These are phyloP conservation scores for Neoarius graeffei DNA, from an alignment of 2,113 vertebrate genomes.

Conservation along the genomic window DNA sequence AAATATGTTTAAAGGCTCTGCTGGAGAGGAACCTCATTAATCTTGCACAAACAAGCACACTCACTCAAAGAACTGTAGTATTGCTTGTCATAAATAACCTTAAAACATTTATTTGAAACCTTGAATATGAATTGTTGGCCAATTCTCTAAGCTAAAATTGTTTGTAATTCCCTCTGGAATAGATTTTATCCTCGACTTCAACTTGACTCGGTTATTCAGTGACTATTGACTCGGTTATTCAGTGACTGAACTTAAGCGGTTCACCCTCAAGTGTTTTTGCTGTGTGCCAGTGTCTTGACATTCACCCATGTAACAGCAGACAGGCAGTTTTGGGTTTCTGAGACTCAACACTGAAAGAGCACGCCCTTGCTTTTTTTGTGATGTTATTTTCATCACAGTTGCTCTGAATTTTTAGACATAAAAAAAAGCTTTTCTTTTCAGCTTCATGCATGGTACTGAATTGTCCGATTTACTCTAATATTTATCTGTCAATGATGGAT, in stretches of 20 bases:
- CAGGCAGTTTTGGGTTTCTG: slow-evolving; percentile 42
- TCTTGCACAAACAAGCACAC: not conserved
- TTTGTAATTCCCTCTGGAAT: not conserved
- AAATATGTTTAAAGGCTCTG: slow-evolving; percentile 55
- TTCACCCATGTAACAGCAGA: slow-evolving; percentile 33
- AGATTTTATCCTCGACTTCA: not conserved
- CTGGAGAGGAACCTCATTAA: slow-evolving; percentile 15
- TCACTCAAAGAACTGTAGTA: not conserved
- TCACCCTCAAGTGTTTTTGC: slow-evolving; percentile 1
- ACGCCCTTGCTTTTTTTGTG: not conserved
- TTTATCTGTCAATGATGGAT: not conserved
- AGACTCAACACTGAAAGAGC: slow-evolving; percentile 6
- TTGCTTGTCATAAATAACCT: not conserved
- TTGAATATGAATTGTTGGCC: not conserved
- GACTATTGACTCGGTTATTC: not conserved
- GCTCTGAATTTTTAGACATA: not conserved
- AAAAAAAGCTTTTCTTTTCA: not conserved
- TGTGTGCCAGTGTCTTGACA: slow-evolving; percentile 14
- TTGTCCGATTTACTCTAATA: not conserved
- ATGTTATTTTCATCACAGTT: not conserved
- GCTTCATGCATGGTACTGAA: not conserved
- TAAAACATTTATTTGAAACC: not conserved
- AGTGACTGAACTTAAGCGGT: not conserved
- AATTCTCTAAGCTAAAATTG: not conserved
- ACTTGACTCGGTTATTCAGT: not conserved